Evolutionary conservation across 2,113 vertebrate species (phyloP), one percentile per base, ranked within the genome.

Genomic region (Maylandia zebra): DNA sequence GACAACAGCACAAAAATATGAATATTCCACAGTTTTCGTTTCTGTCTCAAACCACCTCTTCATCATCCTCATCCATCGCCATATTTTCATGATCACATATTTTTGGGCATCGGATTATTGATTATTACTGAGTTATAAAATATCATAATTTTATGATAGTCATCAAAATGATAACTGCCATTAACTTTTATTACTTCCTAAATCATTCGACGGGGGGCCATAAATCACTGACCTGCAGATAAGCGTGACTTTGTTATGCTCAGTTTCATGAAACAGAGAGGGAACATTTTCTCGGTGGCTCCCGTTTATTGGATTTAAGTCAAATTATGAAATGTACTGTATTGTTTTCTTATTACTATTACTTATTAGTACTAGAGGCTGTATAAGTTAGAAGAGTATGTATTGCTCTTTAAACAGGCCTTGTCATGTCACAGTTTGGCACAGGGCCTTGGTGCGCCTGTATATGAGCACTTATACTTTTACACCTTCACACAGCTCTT

Each of bases 231-330:
- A 32, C 1, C 27, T 61, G 56, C 56, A 32, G 56, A 10, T 59
- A 32, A 59, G 27, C 8, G 5, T 32, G 14, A 61, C 57, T 61
- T 61, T 32, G 57, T 32, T 61, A 10, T 61, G 27, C 27, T 32
- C 57, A 61, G 57, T 32, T 36, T 66, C 34, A 66, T 66, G 17
- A 36, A 36, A 19, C 34, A 64, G 3, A 32, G 27, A 66, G 6
- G 17, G 32, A 38, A 36, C 61, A 11, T n/a, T 66, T 36, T 61
- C 8, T 4, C 3, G 8, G 27, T 59, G 3, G 56, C 8, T 59
- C 32, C 56, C 0, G 1, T 59, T 59, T 59, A 3, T 1, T 64
- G 32, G 17, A 64, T 36, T 36, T n/a, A 66, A 38, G 17, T 66
- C 17, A 66, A 66, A 66, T n/a, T n/a, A n/a, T 8, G 17, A 36